A percentile compares a stretch with the other conserved stretches of the same genome.
Evolutionary conservation across 2,797 vertebrate genomes (phyloP).

Genomic region (Macroramphosus scolopax): DNA sequence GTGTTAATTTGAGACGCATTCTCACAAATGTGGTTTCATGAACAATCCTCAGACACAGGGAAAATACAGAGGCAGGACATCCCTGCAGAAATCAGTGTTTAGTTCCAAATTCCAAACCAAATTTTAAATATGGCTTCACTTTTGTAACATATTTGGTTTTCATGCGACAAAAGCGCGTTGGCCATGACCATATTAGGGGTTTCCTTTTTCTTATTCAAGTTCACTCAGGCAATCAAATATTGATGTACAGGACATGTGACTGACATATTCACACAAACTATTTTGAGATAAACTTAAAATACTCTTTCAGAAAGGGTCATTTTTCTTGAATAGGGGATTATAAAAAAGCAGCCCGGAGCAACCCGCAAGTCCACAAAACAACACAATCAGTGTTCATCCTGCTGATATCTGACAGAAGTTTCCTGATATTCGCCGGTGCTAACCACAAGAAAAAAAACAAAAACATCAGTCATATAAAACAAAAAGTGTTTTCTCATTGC

Average conservation of each 20-base stretch:
- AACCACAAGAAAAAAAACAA: conserved; percentile 25
- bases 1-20: not conserved
- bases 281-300: no score
- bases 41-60: not conserved
- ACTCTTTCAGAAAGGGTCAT: conserved; percentile 1
- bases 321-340: conserved; percentile 15
- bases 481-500: conserved; percentile 27
- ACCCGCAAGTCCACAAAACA: conserved; percentile 15
- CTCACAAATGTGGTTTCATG: not conserved
- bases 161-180: conserved; percentile 28
- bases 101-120: conserved; percentile 1
- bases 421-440: conserved; percentile 15
- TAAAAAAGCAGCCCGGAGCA: conserved; percentile 24
- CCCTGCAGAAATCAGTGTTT: conserved; percentile 1
- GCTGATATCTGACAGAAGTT: conserved; percentile 10
- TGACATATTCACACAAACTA: conserved; percentile 19
- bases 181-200: conserved; percentile 11
- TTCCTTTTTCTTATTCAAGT: conserved; percentile 49
- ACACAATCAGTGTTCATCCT: conserved; percentile 24
- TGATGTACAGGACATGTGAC: conserved; percentile 27
- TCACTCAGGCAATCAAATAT: conserved; percentile 41
- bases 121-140: conserved; percentile 13
- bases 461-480: conserved; percentile 37
- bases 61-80: not conserved
- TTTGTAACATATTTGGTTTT: conserved; percentile 35